Conservation (phyloP, 1,140 invertebrate species). For the Oryctes rhinoceros region DNA sequence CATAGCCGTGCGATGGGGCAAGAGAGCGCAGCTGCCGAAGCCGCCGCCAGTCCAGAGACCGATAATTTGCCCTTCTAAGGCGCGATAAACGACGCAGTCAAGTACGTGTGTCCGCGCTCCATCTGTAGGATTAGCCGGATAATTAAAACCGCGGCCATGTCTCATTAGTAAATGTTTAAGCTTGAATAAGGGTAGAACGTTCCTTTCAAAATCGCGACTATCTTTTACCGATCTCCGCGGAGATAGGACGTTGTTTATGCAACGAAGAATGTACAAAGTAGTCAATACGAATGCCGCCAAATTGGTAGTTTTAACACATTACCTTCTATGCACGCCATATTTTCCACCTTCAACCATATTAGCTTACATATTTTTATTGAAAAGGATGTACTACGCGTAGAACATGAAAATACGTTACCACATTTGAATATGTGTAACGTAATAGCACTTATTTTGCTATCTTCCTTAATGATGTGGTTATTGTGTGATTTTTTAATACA, state of each 20-base stretch:
- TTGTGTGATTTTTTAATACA: too few species aligned
- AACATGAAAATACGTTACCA: too few species aligned
- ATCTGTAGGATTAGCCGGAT: slow-evolving; percentile 23
- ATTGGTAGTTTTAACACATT: slow-evolving; percentile 22
- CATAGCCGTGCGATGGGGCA: background rate
- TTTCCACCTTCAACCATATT: too few species aligned
- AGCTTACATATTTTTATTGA: too few species aligned
- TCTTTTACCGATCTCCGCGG: background rate
- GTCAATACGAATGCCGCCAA: slow-evolving; percentile 4
- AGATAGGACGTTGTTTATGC: slow-evolving; percentile 21
- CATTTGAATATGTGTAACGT: too few species aligned
- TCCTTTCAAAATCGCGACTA: slow-evolving; percentile 27
- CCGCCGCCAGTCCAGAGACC: slow-evolving; percentile 24
- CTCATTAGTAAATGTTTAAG: slow-evolving; percentile 36
- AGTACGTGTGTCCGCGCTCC: slow-evolving; percentile 29
- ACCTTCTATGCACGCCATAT: background rate
- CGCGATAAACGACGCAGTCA: slow-evolving; percentile 38
- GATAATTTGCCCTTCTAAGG: slow-evolving; percentile 41
- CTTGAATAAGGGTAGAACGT: slow-evolving; percentile 29
- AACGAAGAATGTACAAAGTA: slow-evolving; percentile 16
- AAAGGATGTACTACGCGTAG: too few species aligned
- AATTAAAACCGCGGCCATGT: slow-evolving; percentile 33
- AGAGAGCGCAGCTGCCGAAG: slow-evolving; percentile 9
- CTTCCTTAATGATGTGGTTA: too few species aligned
- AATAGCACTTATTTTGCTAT: too few species aligned